Evolutionary conservation across 2,113 vertebrate genomes (phyloP), one percentile per base, ranked within the genome.

Genomic region (Euleptes europaea): DNA sequence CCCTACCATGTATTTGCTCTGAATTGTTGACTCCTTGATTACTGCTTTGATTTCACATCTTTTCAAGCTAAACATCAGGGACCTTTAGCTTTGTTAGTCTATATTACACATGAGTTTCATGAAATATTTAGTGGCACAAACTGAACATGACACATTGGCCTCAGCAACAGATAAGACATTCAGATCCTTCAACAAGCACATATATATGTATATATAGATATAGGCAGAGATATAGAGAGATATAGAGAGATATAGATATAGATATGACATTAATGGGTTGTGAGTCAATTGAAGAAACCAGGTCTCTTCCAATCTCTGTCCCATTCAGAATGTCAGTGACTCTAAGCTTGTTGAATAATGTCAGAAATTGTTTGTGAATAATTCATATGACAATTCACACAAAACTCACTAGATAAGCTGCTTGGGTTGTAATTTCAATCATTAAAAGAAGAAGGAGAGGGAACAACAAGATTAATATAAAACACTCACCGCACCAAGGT

Each of bases 361-460:
- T 86, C n/a, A 82, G 60, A 47, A 88, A 86, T 78, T 88, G 51
- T 88, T 91, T 81, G 42, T 83, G 51, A 90, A 51, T 84, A 86
- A 89, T 67, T 78, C 69, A 87, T 88, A 23, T 86, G 40, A 54
- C 13, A 88, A 63, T 2, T 72, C 73, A 86, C 38, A 74, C 33
- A 69, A 67, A 69, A 49, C 42, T 69, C 73, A 67, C 54, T 63
- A 49, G 76, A 6, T 89, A 88, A 67, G 26, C 1, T 84, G 54
- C 28, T 35, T 87, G 65, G 8, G 71, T 72, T 49, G 63, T 0
- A n/a, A 0, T 40, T 5, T 85, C 74, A 47, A 72, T 63, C 10
- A 76, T 82, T 33, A n/a, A 73, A 5, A 47, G 47, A 7, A 70
- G n/a, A 86, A 7, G 11, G 10, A 40, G 14, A 38, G 5, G 54